phyloP scores from a whole-genome alignment of 2,888 invertebrate genomes.

The Camptogramma bilineatum region DNA sequence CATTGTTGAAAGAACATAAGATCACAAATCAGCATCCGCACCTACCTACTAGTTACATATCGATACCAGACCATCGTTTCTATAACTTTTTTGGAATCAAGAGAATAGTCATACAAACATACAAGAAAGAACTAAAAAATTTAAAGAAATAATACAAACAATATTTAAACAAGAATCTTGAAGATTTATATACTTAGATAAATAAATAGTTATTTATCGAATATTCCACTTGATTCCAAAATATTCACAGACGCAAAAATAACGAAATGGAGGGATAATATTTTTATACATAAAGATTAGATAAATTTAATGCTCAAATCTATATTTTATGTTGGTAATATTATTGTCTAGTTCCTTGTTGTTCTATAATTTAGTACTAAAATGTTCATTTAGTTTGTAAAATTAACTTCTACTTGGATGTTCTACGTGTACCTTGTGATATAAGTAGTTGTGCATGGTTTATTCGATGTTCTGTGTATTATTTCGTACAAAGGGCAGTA shows the following conservation, averaged over 20 bases:
- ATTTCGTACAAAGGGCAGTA: constrained; percentile 74
- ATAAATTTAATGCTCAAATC: constrained; percentile 79
- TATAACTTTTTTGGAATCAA: constrained; percentile 52
- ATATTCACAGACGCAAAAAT: constrained; percentile 58
- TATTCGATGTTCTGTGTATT: constrained; percentile 68
- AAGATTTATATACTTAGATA: constrained; percentile 36
- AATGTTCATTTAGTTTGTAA: constrained; percentile 24
- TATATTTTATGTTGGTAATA: constrained; percentile 80
- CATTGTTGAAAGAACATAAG: constrained; percentile 54
- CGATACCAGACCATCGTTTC: constrained; percentile 53
- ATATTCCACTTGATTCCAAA: constrained; percentile 54
- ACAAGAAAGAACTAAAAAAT: neutral
- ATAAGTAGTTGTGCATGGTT: constrained; percentile 72
- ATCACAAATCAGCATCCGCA: constrained; percentile 65
- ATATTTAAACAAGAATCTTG: constrained; percentile 29
- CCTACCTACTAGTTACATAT: constrained; percentile 70
- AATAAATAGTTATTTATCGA: constrained; percentile 5
- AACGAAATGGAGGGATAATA: constrained; percentile 70
- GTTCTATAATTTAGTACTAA: constrained; percentile 63
- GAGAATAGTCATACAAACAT: constrained; percentile 34
- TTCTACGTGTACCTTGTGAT: constrained; percentile 78
- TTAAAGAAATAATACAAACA: neutral
- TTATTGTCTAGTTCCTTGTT: constrained; percentile 79
- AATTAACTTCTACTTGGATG: constrained; percentile 47
- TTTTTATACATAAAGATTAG: constrained; percentile 78